Base-by-base conservation (phyloP, 2,888 invertebrate genomes). In the Leptopilina myrica region DNA sequence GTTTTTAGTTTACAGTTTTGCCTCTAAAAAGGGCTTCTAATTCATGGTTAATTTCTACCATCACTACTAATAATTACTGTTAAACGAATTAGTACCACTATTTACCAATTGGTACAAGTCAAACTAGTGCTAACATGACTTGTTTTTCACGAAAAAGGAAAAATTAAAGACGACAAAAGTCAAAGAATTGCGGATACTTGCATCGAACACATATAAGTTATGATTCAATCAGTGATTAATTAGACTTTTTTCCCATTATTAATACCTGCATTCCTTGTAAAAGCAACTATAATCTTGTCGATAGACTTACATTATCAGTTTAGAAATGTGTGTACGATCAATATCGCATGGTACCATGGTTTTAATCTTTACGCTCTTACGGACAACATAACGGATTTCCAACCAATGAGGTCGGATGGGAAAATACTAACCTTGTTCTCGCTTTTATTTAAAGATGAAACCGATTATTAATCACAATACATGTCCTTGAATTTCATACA, bases 321-420 rank as follows among this genome's bases (percentile, higher is more conserved):
- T 26, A 64, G 64, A 64, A 64, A 64, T 64, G 26, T 64, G 64
- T 64, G 64, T 64, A 33, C 64, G 64, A 64, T 64, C 64, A 64
- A 64, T 64, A 64, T 64, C 64, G n/a, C n/a, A 64, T 64, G 64
- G 64, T 64, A 40, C 64, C 40, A 64, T 64, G 64, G 64, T 64
- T 64, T 64, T 64, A 64, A 64, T 64, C 64, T 64, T 64, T 64
- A 64, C 64, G 64, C 64, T 64, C 33, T 64, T 64, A 64, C 64
- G 64, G 64, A 64, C 64, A 64, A 64, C 40, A 64, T 64, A 64
- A 64, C 64, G 64, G 64, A 64, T 64, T 64, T 64, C 64, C 64
- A 64, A 64, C 64, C 64, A 64, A 64, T 64, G 64, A 64, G 64
- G 64, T 64, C 40, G 40, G 64, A 64, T 33, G 64, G n/a, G 64